Evolutionary conservation across 2,888 invertebrate species (phyloP).

Genomic region (Phyllotreta striolata): DNA sequence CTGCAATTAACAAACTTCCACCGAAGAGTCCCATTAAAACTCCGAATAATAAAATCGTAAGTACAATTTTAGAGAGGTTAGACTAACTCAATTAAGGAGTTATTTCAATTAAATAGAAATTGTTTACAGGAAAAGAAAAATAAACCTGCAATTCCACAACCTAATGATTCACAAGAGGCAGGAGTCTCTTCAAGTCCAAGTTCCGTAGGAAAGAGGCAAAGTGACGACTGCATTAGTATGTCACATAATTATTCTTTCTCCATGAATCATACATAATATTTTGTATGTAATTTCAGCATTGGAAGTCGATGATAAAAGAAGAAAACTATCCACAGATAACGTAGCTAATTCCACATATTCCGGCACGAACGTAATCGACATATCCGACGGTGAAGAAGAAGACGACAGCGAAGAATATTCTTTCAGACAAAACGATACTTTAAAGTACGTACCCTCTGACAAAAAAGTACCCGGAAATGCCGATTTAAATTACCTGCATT

Average conservation of each 20-base stretch:
- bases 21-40: constrained; percentile 21
- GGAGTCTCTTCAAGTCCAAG: neutral
- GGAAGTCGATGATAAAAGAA: constrained; percentile 26
- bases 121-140: constrained; percentile 20
- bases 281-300: constrained; percentile 19
- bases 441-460: constrained; percentile 42
- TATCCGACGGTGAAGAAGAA: constrained; percentile 55
- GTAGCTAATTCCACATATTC: constrained; percentile 35
- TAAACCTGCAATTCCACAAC: constrained; percentile 9
- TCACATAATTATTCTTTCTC: neutral
- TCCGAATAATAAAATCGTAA: constrained; percentile 14
- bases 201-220: constrained; percentile 2
- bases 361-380: constrained; percentile 52
- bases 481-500: too few species aligned
- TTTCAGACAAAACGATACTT: constrained; percentile 46
- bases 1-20: constrained; percentile 3
- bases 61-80: too few species aligned
- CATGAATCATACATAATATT: constrained; percentile 1
- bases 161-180: neutral
- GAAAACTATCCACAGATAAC: constrained; percentile 20
- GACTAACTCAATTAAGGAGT: neutral
- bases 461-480: too few species aligned
- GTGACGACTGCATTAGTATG: constrained; percentile 18
- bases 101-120: neutral
- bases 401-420: constrained; percentile 48